Evolutionary conservation across 2,888 invertebrate species (phyloP).

Genomic region (Trissoscelio sp.): DNA sequence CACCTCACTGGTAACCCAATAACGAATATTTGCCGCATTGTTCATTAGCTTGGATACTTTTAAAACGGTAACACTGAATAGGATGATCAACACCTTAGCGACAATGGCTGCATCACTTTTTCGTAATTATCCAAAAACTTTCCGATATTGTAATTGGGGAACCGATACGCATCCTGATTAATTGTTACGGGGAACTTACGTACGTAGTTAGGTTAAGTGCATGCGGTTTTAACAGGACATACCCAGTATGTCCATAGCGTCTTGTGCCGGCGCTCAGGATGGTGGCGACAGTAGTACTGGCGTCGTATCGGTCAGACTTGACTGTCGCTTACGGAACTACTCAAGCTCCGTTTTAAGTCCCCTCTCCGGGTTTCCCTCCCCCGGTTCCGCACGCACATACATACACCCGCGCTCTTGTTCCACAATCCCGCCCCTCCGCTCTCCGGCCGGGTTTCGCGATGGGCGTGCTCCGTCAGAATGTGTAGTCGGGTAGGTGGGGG

Average conservation of each 20-base stretch:
- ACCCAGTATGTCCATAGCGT: conserved; percentile 83
- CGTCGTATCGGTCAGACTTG: conserved; percentile 82
- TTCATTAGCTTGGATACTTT: neutral
- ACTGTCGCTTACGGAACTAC: conserved; percentile 77
- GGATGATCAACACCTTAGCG: neutral
- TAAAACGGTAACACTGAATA: neutral
- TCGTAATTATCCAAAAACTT: no score
- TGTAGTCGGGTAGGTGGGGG: conserved; percentile 68
- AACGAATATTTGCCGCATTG: conserved; percentile 10
- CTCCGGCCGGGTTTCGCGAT: conserved; percentile 72
- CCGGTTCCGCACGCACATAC: conserved; percentile 46
- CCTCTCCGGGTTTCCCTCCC: conserved; percentile 70
- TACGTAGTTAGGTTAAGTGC: conserved; percentile 72
- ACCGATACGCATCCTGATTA: conserved; percentile 64
- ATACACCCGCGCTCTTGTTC: conserved; percentile 50
- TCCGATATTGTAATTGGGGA: neutral
- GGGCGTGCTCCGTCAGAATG: conserved; percentile 77
- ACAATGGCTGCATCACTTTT: neutral
- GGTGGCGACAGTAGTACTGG: conserved; percentile 83
- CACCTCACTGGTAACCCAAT: conserved; percentile 14
- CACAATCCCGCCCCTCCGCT: conserved; percentile 52
- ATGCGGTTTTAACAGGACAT: conserved; percentile 77
- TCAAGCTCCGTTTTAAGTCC: conserved; percentile 72
- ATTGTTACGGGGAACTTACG: conserved; percentile 68
- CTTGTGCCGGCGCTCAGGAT: conserved; percentile 82